Percentiles rank a stretch among this genome's conserved stretches.
Conservation (phyloP, 2,797 vertebrate species). For the Phalloptychus januarius region DNA sequence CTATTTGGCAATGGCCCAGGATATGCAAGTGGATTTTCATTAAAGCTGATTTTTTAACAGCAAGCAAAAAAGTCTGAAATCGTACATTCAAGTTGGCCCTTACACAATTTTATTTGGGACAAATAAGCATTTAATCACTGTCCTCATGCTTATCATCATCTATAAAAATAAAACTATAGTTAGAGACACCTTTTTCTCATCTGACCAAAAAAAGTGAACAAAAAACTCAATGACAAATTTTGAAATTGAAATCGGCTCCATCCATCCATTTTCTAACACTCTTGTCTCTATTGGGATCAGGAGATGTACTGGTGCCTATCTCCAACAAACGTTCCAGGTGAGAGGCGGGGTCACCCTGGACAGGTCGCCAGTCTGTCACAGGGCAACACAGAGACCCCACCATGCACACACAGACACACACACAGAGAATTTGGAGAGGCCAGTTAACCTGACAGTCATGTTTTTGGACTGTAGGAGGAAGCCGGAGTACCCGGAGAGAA, state of each 20-base stretch:
- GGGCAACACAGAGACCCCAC: too few relatives aligned
- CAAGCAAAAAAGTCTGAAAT: background rate
- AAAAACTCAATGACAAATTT: background rate
- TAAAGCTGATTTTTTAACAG: background rate
- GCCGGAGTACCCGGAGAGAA: too few relatives aligned
- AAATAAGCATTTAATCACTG: background rate
- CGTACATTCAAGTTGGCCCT: background rate
- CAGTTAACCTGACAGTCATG: too few relatives aligned
- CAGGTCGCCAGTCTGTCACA: too few relatives aligned
- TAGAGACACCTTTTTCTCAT: background rate
- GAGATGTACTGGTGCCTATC: too few relatives aligned
- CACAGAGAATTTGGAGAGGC: too few relatives aligned
- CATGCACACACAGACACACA: too few relatives aligned
- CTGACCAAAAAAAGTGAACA: background rate
- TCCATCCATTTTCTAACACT: too few relatives aligned
- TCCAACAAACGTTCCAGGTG: too few relatives aligned
- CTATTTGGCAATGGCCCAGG: constrained; percentile 50
- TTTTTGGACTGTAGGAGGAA: too few relatives aligned
- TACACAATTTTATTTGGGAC: background rate
- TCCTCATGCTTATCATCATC: background rate
- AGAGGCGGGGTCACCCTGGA: too few relatives aligned
- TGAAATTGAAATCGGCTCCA: background rate
- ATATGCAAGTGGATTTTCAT: background rate
- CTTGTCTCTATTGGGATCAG: too few relatives aligned
- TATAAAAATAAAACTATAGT: background rate